Evolutionary conservation across 2,888 invertebrate genomes (phyloP).

Genomic region (Arrhopalites spinosus): DNA sequence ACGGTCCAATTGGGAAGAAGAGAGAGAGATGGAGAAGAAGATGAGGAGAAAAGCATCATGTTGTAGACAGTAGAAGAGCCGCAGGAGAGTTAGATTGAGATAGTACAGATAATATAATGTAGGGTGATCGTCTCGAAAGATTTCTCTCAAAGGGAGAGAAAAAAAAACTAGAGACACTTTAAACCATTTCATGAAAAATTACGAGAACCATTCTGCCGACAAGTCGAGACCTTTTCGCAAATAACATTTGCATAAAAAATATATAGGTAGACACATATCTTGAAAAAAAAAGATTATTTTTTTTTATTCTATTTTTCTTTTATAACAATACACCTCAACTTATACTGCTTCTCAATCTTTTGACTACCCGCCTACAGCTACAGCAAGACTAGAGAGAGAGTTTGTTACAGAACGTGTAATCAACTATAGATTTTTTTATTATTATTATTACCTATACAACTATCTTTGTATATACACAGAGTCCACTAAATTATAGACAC

Average conservation of each 20-base stretch:
- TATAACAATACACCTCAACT: background rate
- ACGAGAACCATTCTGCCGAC: slow-evolving; percentile 27
- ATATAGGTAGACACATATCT: too few relatives aligned
- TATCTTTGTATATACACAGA: too few relatives aligned
- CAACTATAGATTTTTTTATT: too few relatives aligned
- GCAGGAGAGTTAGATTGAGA: slow-evolving; percentile 28
- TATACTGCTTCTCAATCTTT: background rate
- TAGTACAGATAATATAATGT: slow-evolving; percentile 36
- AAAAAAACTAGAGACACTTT: slow-evolving; percentile 19
- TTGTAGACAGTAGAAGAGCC: slow-evolving; percentile 5
- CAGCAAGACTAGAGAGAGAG: background rate
- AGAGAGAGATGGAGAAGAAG: background rate
- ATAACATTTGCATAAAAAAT: slow-evolving; percentile 34
- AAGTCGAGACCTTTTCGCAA: slow-evolving; percentile 31
- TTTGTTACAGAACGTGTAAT: too few relatives aligned
- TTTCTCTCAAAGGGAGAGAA: slow-evolving; percentile 29
- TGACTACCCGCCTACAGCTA: background rate
- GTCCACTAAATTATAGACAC: too few relatives aligned
- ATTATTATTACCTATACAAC: too few relatives aligned
- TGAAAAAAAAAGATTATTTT: slow-evolving; percentile 10
- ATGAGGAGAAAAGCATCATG: background rate
- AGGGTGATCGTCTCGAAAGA: slow-evolving; percentile 2
- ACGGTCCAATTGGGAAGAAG: background rate
- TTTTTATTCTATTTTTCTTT: background rate
- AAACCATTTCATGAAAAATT: slow-evolving; percentile 28